Evolutionary conservation across 2,888 invertebrate species (phyloP), one percentile per base, ranked within the genome.

Genomic region (Epinotia ramella): DNA sequence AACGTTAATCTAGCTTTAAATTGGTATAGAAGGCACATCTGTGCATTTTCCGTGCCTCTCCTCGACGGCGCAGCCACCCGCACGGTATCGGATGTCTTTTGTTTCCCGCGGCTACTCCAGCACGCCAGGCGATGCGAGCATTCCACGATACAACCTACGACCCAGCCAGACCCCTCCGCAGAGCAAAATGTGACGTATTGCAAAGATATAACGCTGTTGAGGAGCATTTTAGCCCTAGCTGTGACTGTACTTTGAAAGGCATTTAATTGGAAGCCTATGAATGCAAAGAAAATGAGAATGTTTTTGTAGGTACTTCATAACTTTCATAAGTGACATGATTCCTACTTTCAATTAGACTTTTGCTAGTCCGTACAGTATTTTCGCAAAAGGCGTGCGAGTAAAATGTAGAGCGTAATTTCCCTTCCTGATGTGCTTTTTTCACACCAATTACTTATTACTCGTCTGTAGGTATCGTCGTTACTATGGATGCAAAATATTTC

Each of bases 31-130:
- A 62, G 20, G 63, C 70, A 69, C 60, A 69, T 69, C 70, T 63
- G 62, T 71, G 63, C 53, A 63, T 62, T 71, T 63, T 62, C 70
- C 70, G 11, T 9, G 44, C 53, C 70, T 63, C 70, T 53, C 78
- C 70, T 53, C 78, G 77, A 77, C 76, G 77, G 79, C 64, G 73
- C 79, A 69, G 46, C 69, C 69, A 60, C 83, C 84, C 84, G 86
- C 82, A 84, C 81, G 76, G 79, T 91, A 91, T 93, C 91, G 80
- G 85, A 87, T 93, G 86, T 83, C 92, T 89, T 89, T 93, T 93
- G 93, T 93, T 81, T 84, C 68, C 46, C 72, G 80, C 80, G 77
- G 82, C 87, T 87, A 88, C 90, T 91, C 84, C 81, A 86, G 82
- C 90, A 91, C 89, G 89, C 85, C 83, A 82, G 70, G 57, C 59